phyloP scores from a whole-genome alignment of 2,113 vertebrate genomes.

The Silurus glanis region DNA sequence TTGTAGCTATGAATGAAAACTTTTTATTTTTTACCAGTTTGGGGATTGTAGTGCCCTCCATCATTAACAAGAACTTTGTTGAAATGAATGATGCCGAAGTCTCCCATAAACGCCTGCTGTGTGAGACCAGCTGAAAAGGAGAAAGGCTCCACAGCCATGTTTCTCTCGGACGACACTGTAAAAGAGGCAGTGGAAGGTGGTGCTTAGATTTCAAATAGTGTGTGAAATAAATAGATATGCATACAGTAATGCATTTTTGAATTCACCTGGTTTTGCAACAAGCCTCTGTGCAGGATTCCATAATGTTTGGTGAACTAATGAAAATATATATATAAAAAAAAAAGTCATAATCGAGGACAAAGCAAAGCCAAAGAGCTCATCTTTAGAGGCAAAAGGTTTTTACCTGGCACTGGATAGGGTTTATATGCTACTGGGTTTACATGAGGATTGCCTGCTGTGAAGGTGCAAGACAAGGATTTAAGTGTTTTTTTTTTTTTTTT shows the following conservation, averaged over 20 bases:
- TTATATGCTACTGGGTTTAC: constrained; percentile 59
- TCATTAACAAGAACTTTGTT: constrained; percentile 94
- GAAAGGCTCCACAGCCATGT: constrained; percentile 66
- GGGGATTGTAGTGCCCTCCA: constrained; percentile 84
- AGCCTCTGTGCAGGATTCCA: constrained; percentile 57
- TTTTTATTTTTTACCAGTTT: constrained; percentile 74
- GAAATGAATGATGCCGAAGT: constrained; percentile 83
- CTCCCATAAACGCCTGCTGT: constrained; percentile 71
- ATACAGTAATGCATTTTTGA: background rate
- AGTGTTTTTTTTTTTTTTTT: background rate
- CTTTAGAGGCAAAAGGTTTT: background rate
- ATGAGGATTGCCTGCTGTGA: constrained; percentile 63
- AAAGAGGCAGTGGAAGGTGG: background rate
- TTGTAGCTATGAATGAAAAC: background rate
- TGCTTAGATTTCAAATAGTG: background rate
- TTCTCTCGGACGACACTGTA: constrained; percentile 55
- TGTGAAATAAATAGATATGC: background rate
- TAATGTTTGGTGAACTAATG: constrained; percentile 58
- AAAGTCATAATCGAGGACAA: background rate
- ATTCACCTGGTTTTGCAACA: constrained; percentile 64
- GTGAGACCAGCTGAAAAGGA: constrained; percentile 94
- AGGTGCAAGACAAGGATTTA: background rate
- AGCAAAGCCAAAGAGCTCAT: background rate
- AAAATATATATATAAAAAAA: constrained; percentile 20
- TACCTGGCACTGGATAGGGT: constrained; percentile 63